Base-by-base conservation (phyloP, 2,797 vertebrate genomes). In the Melanogrammus aeglefinus region DNA sequence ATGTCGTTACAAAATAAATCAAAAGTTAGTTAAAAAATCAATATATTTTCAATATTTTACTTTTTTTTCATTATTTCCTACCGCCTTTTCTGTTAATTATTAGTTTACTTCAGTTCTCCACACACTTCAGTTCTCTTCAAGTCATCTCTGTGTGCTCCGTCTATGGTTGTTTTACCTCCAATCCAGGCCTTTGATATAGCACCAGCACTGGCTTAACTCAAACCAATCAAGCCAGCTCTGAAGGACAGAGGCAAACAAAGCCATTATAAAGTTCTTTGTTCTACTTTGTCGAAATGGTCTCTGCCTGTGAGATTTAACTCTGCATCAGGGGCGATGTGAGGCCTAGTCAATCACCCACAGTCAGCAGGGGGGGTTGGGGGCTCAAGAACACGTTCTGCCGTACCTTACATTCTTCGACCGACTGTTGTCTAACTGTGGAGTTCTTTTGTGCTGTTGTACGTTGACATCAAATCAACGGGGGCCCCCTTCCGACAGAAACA, bases 231-330 rank as follows among this genome's bases (percentile, higher is more conserved):
- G 82, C 77, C 73, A 72, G 86, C 76, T 88, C 79, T 51, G 72
- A 80, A 84, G 88, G 73, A 90, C 85, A 73, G 87, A 85, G 66
- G 83, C 80, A 81, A 89, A 81, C 79, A 82, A 84, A 89, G 84
- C 82, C 86, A 91, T 91, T 91, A 81, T 90, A 87, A 86, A 79
- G 44, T 35, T 76, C 85, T 92, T 93, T 93, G 89, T 93, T 90
- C 86, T 88, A 31, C 51, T 36, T 83, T 74, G 82, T 86, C 80
- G 85, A 86, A 81, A 35, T 18, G 81, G 81, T 80, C 75, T 16
- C 69, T 3, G 78, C n/a, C 24, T 81, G 21, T 24, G 3, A 78
- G 82, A 75, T 82, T 75, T 73, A 76, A 77, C 69, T 81, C 80
- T 82, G 82, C 83, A 82, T 91, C 77, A n/a, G 75, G 47, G 83